A percentile compares a stretch with the other conserved stretches of the same genome.
Evolutionary conservation across 2,797 vertebrate species (phyloP).

Genomic region (Anolis apletophallus): DNA sequence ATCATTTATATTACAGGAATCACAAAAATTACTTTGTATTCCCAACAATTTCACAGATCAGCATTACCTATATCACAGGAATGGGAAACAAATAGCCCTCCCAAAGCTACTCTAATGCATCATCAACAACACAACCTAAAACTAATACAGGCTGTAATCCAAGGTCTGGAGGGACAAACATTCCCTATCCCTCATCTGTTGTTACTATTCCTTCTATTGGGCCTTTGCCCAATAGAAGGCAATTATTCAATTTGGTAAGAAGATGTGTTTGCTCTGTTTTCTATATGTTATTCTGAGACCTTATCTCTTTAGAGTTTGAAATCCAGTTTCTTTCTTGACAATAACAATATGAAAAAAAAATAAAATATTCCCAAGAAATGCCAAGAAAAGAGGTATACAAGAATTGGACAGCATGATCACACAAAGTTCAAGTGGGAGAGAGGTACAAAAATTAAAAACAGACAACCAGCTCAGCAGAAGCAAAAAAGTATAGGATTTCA

Average conservation of each 20-base stretch:
- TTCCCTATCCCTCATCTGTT: background rate
- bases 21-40: background rate
- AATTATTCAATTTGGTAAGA: background rate
- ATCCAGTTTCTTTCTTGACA: background rate
- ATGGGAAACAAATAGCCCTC: background rate
- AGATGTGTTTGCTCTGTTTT: background rate
- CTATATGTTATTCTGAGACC: background rate
- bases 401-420: background rate
- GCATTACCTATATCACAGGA: background rate
- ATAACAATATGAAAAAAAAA: background rate
- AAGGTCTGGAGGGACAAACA: background rate
- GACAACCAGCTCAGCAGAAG: background rate
- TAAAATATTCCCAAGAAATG: background rate
- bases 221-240: no score
- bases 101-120: background rate
- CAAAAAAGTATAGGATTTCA: background rate
- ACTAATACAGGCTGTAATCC: background rate
- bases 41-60: background rate
- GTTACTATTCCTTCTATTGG: background rate
- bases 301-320: background rate
- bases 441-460: background rate
- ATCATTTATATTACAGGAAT: background rate
- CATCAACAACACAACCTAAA: background rate
- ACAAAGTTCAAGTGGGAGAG: background rate
- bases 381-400: background rate